Evolutionary conservation across 1,140 invertebrate species (phyloP), one percentile per base, ranked within the genome.

Genomic region (Drosophila sp.): DNA sequence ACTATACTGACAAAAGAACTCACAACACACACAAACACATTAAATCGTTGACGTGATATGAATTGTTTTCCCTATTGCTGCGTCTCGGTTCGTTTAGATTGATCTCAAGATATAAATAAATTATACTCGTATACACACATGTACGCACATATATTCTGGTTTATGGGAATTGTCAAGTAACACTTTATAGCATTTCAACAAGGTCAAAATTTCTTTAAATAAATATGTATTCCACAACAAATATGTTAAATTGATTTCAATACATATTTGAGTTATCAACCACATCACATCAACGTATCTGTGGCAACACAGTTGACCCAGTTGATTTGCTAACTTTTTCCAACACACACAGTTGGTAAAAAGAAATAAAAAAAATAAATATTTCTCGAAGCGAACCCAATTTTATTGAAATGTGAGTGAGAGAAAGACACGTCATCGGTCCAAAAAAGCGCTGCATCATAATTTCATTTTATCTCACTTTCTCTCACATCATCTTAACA

Each of bases 171-270:
- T 43, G 9, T 16, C 7, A 64, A 40, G n/a, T 45, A 53, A 48
- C n/a, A 41, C 58, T 41, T 57, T 51, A 36, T 38, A 56, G 25
- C 8, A 40, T 32, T 13, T 34, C 11, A 3, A 13, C 34, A 72
- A 72, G 69, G 69, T 29, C 45, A 66, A 72, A 27, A 66, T 72
- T 72, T 72, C 69, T 57, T 72, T 64, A 64, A 71, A 46, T 48
- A 67, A 59, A 69, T 41, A 58, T 29, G 16, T 11, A 50, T 46
- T 46, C 7, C 18, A 16, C 7, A 38, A 25, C 13, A 72, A 66
- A 72, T 51, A 21, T 64, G 32, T 27, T 50, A 50, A 71, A 46
- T 50, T 32, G 18, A 72, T 72, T 72, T 32, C 62, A 58, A 58
- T 58, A 61, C 62, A 65, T 65, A 72, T 71, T 56, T 43, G 11